Evolutionary conservation across 1,140 invertebrate genomes (phyloP).

Genomic region (Bactericera cockerelli): DNA sequence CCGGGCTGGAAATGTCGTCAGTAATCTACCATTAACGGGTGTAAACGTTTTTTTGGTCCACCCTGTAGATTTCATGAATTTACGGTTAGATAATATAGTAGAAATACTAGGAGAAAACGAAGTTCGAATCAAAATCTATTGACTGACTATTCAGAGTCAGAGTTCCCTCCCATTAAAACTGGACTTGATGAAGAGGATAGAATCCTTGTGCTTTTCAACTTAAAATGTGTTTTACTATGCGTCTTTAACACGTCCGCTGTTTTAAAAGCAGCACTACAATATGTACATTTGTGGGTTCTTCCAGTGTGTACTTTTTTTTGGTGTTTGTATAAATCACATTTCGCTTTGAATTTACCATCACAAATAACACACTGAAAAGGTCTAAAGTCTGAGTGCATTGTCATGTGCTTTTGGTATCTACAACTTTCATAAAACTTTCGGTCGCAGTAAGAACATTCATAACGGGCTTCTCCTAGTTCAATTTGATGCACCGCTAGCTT

Average conservation of each 20-base stretch:
- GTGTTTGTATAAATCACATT: background rate
- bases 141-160: too few relatives aligned
- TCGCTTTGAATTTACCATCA: slow-evolving; percentile 7
- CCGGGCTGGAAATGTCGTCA: too few relatives aligned
- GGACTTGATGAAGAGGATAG: too few relatives aligned
- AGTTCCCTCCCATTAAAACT: too few relatives aligned
- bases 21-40: too few relatives aligned
- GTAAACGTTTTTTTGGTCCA: too few relatives aligned
- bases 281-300: background rate
- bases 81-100: too few relatives aligned
- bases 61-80: too few relatives aligned
- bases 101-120: too few relatives aligned
- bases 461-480: background rate
- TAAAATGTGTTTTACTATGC: background rate
- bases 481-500: slow-evolving; percentile 20
- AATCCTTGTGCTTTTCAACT: too few relatives aligned
- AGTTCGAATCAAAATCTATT: too few relatives aligned
- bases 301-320: background rate
- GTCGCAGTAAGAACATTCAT: background rate
- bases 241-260: background rate
- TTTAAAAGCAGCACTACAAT: slow-evolving; percentile 13
- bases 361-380: slow-evolving; percentile 27
- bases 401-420: slow-evolving; percentile 11
- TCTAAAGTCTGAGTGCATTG: slow-evolving; percentile 10
- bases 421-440: background rate